phyloP scores from a whole-genome alignment of 2,888 invertebrate species.

The Opisthograptis luteolata region DNA sequence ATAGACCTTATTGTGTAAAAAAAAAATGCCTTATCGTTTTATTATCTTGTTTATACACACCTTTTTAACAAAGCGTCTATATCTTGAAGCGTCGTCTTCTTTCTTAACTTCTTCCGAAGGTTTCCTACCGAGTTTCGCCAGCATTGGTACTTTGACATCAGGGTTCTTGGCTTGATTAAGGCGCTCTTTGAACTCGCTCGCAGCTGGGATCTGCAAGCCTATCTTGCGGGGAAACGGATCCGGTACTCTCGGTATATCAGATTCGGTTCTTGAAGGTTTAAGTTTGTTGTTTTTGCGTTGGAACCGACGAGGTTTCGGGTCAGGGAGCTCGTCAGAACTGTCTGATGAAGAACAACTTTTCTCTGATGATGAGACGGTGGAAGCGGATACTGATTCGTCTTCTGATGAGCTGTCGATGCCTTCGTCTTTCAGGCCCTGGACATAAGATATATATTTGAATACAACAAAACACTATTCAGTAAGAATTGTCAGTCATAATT shows the following conservation, averaged over 20 bases:
- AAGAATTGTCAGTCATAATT: too few species aligned
- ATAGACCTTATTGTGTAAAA: too few species aligned
- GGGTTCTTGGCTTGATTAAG: slow-evolving; percentile 65
- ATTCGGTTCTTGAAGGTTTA: slow-evolving; percentile 75
- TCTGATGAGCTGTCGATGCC: slow-evolving; percentile 82
- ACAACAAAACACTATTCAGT: too few species aligned
- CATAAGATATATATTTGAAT: slow-evolving; percentile 30
- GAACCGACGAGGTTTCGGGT: slow-evolving; percentile 66
- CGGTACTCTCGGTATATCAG: slow-evolving; percentile 67
- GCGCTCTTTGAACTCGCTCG: slow-evolving; percentile 56
- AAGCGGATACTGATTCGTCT: slow-evolving; percentile 73
- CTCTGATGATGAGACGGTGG: slow-evolving; percentile 76
- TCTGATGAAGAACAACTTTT: slow-evolving; percentile 79
- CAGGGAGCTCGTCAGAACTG: slow-evolving; percentile 71
- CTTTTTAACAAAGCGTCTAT: slow-evolving; percentile 63
- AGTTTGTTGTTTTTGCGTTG: slow-evolving; percentile 74
- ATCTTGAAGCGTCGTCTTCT: slow-evolving; percentile 63
- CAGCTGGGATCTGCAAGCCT: slow-evolving; percentile 45
- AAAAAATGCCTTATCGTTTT: too few species aligned
- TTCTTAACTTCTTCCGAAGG: slow-evolving; percentile 64
- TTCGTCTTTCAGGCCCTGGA: slow-evolving; percentile 80
- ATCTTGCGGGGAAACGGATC: slow-evolving; percentile 44
- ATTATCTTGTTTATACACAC: too few species aligned
- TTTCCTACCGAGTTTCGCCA: slow-evolving; percentile 68
- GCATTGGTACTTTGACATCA: slow-evolving; percentile 63